A percentile compares a stretch with the other conserved stretches of the same genome.
These are phyloP conservation scores for Rhamphomyia laevipes DNA, from an alignment of 2,888 invertebrate species.

Conservation along the genomic window DNA sequence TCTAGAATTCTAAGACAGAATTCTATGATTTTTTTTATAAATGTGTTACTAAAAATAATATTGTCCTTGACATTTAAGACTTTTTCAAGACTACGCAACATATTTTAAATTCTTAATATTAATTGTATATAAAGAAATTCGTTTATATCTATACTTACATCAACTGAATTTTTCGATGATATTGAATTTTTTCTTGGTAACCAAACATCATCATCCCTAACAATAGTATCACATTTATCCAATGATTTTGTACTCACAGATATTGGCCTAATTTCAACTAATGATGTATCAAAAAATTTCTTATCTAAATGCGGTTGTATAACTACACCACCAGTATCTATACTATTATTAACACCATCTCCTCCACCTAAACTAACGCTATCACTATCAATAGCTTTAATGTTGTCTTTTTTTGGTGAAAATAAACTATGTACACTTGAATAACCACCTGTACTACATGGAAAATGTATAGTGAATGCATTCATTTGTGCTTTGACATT, in stretches of 20 bases:
- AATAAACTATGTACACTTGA: conserved; percentile 51
- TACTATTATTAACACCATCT: background rate
- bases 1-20: too few species aligned
- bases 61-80: too few species aligned
- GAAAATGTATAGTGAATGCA: conserved; percentile 58
- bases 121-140: too few species aligned
- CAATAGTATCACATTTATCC: conserved; percentile 17
- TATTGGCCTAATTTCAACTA: conserved; percentile 59
- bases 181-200: conserved; percentile 11
- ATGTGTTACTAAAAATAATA: too few species aligned
- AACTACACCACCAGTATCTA: conserved; percentile 18
- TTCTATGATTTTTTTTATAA: too few species aligned
- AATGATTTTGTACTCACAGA: conserved; percentile 37
- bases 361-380: conserved; percentile 27
- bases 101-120: too few species aligned
- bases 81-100: too few species aligned
- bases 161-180: conserved; percentile 1
- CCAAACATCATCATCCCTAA: conserved; percentile 16
- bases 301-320: conserved; percentile 57
- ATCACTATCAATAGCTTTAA: background rate
- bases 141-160: background rate
- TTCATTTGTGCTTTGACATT: conserved; percentile 27
- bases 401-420: conserved; percentile 22
- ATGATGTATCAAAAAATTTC: conserved; percentile 68
- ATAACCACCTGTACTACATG: conserved; percentile 46